Conservation (phyloP, 1,140 invertebrate genomes). For the Harpegnathos saltator region DNA sequence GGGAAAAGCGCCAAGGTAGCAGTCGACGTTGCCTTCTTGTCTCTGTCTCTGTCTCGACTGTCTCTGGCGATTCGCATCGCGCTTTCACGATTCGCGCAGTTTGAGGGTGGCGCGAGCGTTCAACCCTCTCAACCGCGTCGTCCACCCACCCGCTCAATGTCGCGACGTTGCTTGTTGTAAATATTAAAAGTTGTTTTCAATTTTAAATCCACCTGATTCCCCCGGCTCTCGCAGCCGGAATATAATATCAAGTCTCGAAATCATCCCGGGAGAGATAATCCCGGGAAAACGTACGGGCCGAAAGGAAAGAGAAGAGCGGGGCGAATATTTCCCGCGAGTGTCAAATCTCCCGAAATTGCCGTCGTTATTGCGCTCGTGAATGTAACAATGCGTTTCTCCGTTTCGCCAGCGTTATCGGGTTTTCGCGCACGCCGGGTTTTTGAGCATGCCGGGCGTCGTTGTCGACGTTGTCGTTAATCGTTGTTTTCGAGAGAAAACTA, state of each 20-base stretch:
- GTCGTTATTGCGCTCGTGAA: not conserved
- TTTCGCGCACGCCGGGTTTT: too few species aligned
- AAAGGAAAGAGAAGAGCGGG: not conserved
- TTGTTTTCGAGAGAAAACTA: too few species aligned
- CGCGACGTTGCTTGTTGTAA: slow-evolving; percentile 1
- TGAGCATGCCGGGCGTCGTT: too few species aligned
- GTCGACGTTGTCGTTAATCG: too few species aligned
- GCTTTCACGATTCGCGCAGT: slow-evolving; percentile 25
- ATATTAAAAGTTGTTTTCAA: slow-evolving; percentile 48
- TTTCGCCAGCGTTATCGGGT: too few species aligned
- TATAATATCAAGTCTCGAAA: slow-evolving; percentile 19
- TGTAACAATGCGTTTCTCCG: not conserved
- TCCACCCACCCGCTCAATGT: not conserved
- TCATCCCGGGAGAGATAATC: not conserved
- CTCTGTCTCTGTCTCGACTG: slow-evolving; percentile 34
- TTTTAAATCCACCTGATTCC: slow-evolving; percentile 34
- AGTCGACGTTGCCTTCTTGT: slow-evolving; percentile 14
- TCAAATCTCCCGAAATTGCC: not conserved
- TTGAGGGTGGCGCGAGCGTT: slow-evolving; percentile 17
- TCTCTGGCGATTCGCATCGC: slow-evolving; percentile 10
- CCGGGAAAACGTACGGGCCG: not conserved
- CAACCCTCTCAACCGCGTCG: slow-evolving; percentile 21
- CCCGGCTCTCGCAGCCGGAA: not conserved
- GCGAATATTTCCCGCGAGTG: not conserved
- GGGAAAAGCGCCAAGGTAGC: slow-evolving; percentile 18